Base-by-base conservation (phyloP, 2,797 vertebrate species). In the Acrossocheilus wenchowensis region DNA sequence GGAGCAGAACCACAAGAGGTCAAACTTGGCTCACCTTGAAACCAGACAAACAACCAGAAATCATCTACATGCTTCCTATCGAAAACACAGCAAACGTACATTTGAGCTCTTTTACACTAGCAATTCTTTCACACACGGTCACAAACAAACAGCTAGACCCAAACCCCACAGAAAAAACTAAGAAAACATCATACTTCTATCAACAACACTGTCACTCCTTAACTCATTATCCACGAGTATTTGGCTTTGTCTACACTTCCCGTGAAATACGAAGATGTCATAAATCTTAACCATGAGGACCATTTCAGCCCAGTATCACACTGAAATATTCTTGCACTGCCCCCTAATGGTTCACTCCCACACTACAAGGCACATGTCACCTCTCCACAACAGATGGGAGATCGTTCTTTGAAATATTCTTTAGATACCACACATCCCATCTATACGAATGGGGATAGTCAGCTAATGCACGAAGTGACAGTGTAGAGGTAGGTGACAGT, bases 301-400 rank as follows among this genome's bases (percentile, higher is more conserved):
- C 78, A 60, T 45, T 74, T 64, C 69, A 74, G 82, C 82, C 52
- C 39, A 74, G 48, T 64, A 30, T 74, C 30, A 36, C 73, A 10
- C 21, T 86, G 54, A 86, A 81, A 66, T 57, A 74, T 41, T 74
- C 43, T 66, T 3, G 11, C 69, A 86, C 85, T 86, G 85, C 85
- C 85, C 78, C 60, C 85, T 86, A 26, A 64, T 52, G 85, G 69
- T 43, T 64, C 45, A 52, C 36, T 74, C 57, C 45, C 54, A 74
- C 45, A 64, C 57, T 34, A 57, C 57, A 86, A 62, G 43, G 57
- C 78, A 54, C 15, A 75, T 64, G 78, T 50, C 60, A 54, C 6
- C 45, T 21, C 72, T 78, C 62, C 48, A 64, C n/a, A 86, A 81
- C 45, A 81, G 71, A 81, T 86, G 57, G 45, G 41, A 81, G 43